These are phyloP conservation scores for Chrysocyon brachyurus DNA, from an alignment of 2,797 vertebrate species.

Conservation along the genomic window DNA sequence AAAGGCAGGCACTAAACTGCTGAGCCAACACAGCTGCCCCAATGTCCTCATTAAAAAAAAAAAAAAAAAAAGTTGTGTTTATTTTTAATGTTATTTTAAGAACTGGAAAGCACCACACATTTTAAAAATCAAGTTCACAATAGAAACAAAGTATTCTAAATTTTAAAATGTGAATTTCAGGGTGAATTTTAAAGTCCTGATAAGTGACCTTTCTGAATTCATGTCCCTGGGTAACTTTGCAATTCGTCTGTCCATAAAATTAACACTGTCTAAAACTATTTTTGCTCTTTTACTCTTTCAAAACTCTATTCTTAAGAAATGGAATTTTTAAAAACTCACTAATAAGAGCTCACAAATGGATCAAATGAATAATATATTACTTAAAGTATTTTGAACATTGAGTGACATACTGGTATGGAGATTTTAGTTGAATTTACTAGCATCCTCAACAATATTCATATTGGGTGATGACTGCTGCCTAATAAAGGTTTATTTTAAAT, in stretches of 20 bases:
- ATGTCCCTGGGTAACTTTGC: background rate
- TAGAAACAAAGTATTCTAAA: background rate
- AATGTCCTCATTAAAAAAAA: background rate
- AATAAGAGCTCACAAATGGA: background rate
- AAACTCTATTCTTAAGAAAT: background rate
- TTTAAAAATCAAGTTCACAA: background rate
- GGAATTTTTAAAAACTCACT: background rate
- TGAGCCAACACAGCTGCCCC: too few species aligned
- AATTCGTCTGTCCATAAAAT: background rate
- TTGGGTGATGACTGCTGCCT: background rate
- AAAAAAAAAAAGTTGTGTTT: background rate
- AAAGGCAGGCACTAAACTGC: too few species aligned
- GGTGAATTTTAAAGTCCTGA: background rate
- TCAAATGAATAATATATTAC: background rate
- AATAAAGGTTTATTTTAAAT: background rate
- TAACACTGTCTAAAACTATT: background rate
- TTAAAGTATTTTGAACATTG: background rate
- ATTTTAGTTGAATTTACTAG: background rate
- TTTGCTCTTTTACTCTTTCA: conserved; percentile 19
- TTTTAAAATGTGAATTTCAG: background rate
- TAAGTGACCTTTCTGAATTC: background rate
- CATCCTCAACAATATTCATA: background rate
- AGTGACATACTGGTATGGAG: background rate
- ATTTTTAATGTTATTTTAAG: background rate
- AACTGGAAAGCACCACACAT: background rate